Conservation (phyloP, 2,888 invertebrate species). For the Philereme transversata region DNA sequence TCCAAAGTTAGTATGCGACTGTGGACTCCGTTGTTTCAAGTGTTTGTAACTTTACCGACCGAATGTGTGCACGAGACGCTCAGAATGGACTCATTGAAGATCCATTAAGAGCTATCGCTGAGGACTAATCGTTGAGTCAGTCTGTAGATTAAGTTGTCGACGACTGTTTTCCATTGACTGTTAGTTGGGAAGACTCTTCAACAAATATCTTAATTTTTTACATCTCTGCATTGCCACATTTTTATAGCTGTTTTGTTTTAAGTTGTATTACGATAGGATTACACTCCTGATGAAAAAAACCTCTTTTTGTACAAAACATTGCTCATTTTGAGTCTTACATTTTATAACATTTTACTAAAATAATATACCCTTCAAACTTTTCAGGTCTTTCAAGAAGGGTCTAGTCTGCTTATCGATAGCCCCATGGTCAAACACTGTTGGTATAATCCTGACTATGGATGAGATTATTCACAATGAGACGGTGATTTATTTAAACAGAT, state of each 20-base stretch:
- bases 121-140: constrained; percentile 26
- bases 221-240: background rate
- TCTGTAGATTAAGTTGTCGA: constrained; percentile 21
- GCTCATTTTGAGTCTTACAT: no score
- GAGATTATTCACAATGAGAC: constrained; percentile 46
- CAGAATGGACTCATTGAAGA: constrained; percentile 25
- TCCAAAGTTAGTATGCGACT: constrained; percentile 6
- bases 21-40: constrained; percentile 18
- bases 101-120: constrained; percentile 30
- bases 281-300: no score
- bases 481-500: constrained; percentile 53
- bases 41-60: constrained; percentile 33
- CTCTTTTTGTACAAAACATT: no score
- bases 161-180: constrained; percentile 8
- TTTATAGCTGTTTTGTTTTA: no score
- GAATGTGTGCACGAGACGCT: constrained; percentile 31
- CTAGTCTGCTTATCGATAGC: constrained; percentile 48
- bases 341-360: no score
- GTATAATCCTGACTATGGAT: constrained; percentile 47
- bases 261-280: no score
- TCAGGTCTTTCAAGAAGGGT: constrained; percentile 38
- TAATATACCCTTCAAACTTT: background rate
- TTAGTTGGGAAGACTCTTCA: background rate
- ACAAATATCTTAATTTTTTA: background rate
- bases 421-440: constrained; percentile 66